phyloP scores from a whole-genome alignment of 2,888 invertebrate genomes.

The Abrostola triplasia region DNA sequence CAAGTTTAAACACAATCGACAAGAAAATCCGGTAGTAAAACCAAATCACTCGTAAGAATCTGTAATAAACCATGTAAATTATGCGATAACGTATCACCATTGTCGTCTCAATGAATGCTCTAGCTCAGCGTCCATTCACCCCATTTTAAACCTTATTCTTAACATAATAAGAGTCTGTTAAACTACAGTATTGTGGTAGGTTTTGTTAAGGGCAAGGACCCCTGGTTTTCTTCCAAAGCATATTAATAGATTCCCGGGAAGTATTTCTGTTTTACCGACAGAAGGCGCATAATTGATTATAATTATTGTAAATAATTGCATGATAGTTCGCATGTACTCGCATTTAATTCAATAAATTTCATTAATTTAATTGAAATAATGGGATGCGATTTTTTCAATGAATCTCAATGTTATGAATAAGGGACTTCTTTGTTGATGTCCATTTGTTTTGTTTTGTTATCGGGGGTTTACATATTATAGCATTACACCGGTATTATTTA shows the following conservation, averaged over 20 bases:
- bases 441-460: background rate
- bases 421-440: background rate
- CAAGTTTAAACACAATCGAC: background rate
- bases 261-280: conserved; percentile 37
- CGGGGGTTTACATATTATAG: background rate
- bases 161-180: conserved; percentile 6
- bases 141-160: conserved; percentile 14
- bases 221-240: conserved; percentile 63
- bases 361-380: conserved; percentile 37
- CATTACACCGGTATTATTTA: background rate
- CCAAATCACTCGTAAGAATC: conserved; percentile 17
- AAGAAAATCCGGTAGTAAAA: conserved; percentile 13
- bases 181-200: conserved; percentile 6
- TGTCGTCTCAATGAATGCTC: conserved; percentile 61
- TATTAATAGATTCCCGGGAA: conserved; percentile 41
- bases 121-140: conserved; percentile 1
- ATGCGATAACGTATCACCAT: conserved; percentile 49
- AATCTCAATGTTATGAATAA: conserved; percentile 9
- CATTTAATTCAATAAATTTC: conserved; percentile 47
- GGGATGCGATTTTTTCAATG: conserved; percentile 47
- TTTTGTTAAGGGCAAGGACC: conserved; percentile 58
- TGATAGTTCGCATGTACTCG: conserved; percentile 38
- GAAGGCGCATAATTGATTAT: conserved; percentile 38
- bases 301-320: conserved; percentile 49
- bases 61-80: conserved; percentile 47